Evolutionary conservation across 2,888 invertebrate species (phyloP).

Genomic region (Hydroisotoma schaefferi): DNA sequence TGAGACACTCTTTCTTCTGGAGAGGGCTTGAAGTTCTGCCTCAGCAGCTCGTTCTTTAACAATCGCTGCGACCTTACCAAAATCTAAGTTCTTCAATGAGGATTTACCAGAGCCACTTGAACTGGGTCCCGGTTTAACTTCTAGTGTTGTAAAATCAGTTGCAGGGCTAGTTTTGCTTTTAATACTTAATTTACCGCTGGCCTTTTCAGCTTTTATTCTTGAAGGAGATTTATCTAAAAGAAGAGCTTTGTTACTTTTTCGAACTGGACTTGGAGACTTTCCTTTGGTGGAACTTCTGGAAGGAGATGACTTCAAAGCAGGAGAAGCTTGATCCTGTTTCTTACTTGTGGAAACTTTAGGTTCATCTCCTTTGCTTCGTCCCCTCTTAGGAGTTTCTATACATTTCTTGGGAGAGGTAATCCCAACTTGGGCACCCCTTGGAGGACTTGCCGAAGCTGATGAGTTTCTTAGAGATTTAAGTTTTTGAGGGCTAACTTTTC

Average conservation of each 20-base stretch:
- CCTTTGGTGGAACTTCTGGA: background rate
- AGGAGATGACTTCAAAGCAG: background rate
- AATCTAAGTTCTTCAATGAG: constrained; percentile 21
- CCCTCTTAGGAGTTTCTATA: background rate
- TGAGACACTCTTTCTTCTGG: constrained; percentile 23
- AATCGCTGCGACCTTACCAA: constrained; percentile 44
- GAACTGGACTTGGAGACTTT: background rate
- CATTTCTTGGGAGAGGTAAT: background rate
- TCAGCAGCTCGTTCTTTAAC: constrained; percentile 47
- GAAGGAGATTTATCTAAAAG: background rate
- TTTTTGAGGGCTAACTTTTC: constrained; percentile 6
- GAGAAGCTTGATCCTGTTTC: background rate
- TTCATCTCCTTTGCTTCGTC: background rate
- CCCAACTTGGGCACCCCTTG: background rate
- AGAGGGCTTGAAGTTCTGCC: constrained; percentile 21
- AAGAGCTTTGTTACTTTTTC: background rate
- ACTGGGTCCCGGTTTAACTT: background rate
- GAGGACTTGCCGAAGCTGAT: background rate
- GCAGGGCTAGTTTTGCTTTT: background rate
- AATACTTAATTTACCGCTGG: background rate
- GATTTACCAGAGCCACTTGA: background rate
- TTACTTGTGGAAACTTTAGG: background rate
- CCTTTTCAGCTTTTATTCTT: no score
- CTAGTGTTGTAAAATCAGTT: background rate
- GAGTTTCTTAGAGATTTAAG: constrained; percentile 2